Base-by-base conservation (phyloP, 2,113 vertebrate species). In the Sinocyclocheilus maitianheensis region DNA sequence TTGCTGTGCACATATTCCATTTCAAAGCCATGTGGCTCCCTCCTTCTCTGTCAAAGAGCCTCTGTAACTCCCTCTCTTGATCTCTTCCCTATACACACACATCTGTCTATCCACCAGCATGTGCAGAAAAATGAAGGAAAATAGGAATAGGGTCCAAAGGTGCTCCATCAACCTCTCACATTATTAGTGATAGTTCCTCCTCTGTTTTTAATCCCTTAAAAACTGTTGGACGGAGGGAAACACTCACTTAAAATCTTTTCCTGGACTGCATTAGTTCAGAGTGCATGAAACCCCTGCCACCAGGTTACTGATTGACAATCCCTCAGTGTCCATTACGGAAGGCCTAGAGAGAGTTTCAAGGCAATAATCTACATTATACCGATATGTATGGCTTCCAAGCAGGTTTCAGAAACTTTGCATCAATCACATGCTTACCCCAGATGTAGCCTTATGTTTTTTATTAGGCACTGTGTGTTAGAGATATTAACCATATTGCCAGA, bases 1-100 rank as follows among this genome's bases (percentile, higher is more conserved):
- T 92, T 92, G 91, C 90, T 87, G 90, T 90, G 89, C 88, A 87
- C 77, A 86, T 89, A 92, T 90, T 92, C 85, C 86, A 91, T 92
- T 93, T 92, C 87, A 93, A 91, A 93, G 62, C 80, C 77, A 82
- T 81, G 24, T 20, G 69, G 81, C 86, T 84, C 88, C 82, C 48
- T 55, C 48, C 69, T 78, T 90, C 81, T 84, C 85, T 90, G 75
- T 91, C 86, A 93, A 89, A 91, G 90, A 87, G 86, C 83, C 65
- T 90, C 90, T 93, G 90, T 93, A 88, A 77, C 55, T 74, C 65
- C 74, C 78, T 82, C 43, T 86, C 88, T 90, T 90, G 85, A 93
- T 91, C 89, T 91, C 81, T 88, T 81, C 86, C 84, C 81, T 65
- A 9, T 43, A 86, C 71, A 77, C 71, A 87, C 80, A 62, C 71